Percentiles rank a stretch among this genome's conserved stretches.
Evolutionary conservation across 30 jellyfish, hydroid and myxozoan genomes (phyloP).

Genomic region (Aurelia sp.): DNA sequence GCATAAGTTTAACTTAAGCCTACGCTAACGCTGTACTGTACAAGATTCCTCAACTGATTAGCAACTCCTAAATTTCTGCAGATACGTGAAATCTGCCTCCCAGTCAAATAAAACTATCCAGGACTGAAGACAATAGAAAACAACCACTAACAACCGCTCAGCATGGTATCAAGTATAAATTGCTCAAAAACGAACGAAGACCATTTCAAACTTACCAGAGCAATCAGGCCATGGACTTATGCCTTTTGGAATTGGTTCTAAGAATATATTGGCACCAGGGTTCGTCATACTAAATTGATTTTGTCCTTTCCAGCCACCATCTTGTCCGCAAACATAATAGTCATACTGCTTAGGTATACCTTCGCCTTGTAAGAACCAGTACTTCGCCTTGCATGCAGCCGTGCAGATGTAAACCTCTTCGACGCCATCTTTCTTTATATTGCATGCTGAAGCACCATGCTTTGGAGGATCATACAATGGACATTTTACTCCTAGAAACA

Average conservation of each 20-base stretch:
- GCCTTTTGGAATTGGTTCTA: conserved; percentile 76
- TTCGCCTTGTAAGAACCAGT: conserved; percentile 80
- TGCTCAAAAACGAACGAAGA: no score
- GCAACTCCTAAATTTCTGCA: no score
- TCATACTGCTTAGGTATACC: conserved; percentile 62
- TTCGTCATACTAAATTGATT: conserved; percentile 46
- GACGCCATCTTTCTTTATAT: conserved; percentile 69
- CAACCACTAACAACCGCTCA: no score
- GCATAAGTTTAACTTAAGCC: no score
- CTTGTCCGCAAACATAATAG: conserved; percentile 86
- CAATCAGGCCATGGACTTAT: conserved; percentile 93
- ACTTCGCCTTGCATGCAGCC: conserved; percentile 72
- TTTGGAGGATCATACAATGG: conserved; percentile 87
- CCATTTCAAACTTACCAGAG: conserved; percentile 63
- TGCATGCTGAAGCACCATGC: conserved; percentile 91
- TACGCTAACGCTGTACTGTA: no score
- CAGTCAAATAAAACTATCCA: no score
- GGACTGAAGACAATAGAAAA: no score
- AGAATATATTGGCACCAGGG: conserved; percentile 27
- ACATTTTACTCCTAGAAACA: conserved; percentile 68
- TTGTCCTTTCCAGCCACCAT: conserved; percentile 96
- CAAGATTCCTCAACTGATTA: no score
- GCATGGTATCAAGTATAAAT: not conserved
- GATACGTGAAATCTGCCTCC: no score
- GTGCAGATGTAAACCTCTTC: conserved; percentile 84